Base-by-base conservation (phyloP, 2,797 vertebrate genomes). In the Xenentodon cancila region DNA sequence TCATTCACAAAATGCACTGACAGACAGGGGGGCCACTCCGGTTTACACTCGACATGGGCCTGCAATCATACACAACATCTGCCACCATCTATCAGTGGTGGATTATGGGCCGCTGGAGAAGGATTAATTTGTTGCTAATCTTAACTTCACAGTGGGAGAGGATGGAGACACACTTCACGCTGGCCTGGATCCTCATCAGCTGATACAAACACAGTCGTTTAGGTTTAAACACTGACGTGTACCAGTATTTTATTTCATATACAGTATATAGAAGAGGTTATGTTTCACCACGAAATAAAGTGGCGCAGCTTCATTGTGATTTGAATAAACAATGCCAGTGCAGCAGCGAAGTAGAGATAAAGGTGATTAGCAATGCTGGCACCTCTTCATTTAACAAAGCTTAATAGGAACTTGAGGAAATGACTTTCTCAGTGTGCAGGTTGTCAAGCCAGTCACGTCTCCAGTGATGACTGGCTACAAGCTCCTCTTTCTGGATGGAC, bases 81-180 rank as follows among this genome's bases (percentile, higher is more conserved):
- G 85, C 73, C 21, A 8, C 62, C 76, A 80, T 89, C 75, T 74
- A 79, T 82, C 84, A 84, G 82, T 61, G 17, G 53, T 59, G 75
- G 80, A 89, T 89, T 90, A 89, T 40, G 71, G 75, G 71, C 80
- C 68, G 53, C 74, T 60, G 71, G 82, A 80, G 76, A 76, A 80
- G 71, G 85, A 91, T 88, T 90, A 77, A 84, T 84, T 77, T 80
- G 74, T 75, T 42, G 22, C 68, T 86, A 87, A 91, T 89, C 86
- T 86, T 63, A 81, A 68, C 63, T n/a, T 82, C 73, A 66, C 77
- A 82, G 75, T 49, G 59, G 64, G 70, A 76, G 73, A 69, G 60
- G 48, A 20, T n/a, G 19, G 50, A 62, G 64, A 65, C 59, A 67
- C 57, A 42, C 64, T 75, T 80, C 44, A n/a, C 42, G 47, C 21